A percentile compares a stretch with the other conserved stretches of the same genome.
Evolutionary conservation across 2,797 vertebrate genomes (phyloP).

Genomic region (Ambastaia sidthimunki): DNA sequence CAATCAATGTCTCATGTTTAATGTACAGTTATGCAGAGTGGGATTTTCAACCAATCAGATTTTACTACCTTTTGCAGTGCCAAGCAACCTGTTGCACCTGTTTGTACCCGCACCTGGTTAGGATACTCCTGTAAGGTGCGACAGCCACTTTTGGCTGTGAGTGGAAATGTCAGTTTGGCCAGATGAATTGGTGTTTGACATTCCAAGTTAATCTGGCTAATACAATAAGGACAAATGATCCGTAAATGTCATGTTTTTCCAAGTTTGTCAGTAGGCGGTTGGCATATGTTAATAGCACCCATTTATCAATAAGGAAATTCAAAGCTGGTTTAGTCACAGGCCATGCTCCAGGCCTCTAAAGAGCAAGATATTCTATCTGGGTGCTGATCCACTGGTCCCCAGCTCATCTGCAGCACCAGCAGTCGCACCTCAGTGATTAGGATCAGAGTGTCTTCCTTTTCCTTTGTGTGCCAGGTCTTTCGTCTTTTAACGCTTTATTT

Average conservation of each 20-base stretch:
- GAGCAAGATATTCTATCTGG: conserved; percentile 42
- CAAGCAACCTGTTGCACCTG: not conserved
- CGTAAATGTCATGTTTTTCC: conserved; percentile 16
- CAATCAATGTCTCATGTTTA: no score
- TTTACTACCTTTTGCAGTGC: not conserved
- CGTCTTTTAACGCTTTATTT: conserved; percentile 69
- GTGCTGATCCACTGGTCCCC: conserved; percentile 28
- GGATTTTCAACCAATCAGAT: not conserved
- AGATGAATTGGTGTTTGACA: conserved; percentile 5
- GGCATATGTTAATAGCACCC: conserved; percentile 24
- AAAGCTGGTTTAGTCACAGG: conserved; percentile 22
- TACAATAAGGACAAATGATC: not conserved
- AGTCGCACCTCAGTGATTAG: conserved; percentile 71
- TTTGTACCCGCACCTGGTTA: no score
- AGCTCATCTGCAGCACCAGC: conserved; percentile 52
- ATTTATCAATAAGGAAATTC: conserved; percentile 22
- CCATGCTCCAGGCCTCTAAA: conserved; percentile 13
- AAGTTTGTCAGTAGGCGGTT: conserved; percentile 13
- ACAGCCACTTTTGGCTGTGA: not conserved
- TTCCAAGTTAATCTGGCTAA: not conserved
- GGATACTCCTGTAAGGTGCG: not conserved
- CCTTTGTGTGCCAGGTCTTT: conserved; percentile 65
- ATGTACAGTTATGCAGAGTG: not conserved
- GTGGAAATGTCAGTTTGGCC: conserved; percentile 37
- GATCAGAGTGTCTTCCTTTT: conserved; percentile 74